Conservation (phyloP, 2,888 invertebrate species). For the Acanthosepion pharaonis region DNA sequence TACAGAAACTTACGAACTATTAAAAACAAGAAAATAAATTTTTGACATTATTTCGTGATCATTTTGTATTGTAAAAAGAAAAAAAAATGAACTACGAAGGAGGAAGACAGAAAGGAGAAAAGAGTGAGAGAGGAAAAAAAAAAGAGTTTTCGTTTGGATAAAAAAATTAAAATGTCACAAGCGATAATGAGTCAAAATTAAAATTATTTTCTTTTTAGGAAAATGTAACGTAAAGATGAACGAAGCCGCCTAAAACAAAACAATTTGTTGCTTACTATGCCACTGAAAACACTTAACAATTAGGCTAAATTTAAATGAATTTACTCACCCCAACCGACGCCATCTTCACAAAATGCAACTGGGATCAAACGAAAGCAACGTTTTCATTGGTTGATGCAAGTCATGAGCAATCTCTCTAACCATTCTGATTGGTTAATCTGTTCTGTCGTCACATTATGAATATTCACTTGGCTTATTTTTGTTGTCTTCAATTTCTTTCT, state of each 20-base stretch:
- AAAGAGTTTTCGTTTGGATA: background rate
- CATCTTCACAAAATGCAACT: conserved; percentile 61
- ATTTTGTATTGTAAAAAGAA: background rate
- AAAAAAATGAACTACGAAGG: background rate
- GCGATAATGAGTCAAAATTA: background rate
- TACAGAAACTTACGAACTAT: background rate
- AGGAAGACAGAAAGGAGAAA: background rate
- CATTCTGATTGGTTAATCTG: conserved; percentile 51
- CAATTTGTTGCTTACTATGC: conserved; percentile 11
- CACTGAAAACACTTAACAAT: conserved; percentile 39
- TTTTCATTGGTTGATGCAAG: conserved; percentile 54
- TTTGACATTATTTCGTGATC: background rate
- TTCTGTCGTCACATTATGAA: background rate
- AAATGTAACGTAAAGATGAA: background rate
- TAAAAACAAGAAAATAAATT: background rate
- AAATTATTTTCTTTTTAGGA: background rate
- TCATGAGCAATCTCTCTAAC: conserved; percentile 51
- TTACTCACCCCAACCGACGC: conserved; percentile 69
- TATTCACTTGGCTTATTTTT: background rate
- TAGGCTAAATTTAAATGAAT: conserved; percentile 53
- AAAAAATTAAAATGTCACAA: background rate
- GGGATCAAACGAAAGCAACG: conserved; percentile 51
- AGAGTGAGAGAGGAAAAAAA: background rate
- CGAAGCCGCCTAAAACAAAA: background rate
- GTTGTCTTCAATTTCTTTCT: background rate